Evolutionary conservation across 2,113 vertebrate genomes (phyloP), one percentile per base, ranked within the genome.

Genomic region (Capra hircus): DNA sequence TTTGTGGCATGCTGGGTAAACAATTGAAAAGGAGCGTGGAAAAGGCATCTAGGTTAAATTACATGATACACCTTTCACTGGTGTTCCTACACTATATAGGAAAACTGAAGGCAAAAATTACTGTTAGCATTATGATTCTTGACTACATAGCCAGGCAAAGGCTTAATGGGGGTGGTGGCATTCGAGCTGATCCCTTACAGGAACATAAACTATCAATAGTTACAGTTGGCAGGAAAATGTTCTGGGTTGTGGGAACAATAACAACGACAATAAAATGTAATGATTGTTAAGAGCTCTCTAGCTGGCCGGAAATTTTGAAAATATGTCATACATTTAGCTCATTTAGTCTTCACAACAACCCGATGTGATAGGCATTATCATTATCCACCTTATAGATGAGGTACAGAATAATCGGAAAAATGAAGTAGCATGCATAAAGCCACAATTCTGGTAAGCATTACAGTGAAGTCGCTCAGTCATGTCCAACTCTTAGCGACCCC

Each of bases 31-130:
- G 2, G 28, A 94, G 28, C 84, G 13, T 10, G 19, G 28, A 59
- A 93, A 97, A 93, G 3, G 13, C 50, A 85, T 62, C 23, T 88
- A 93, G 33, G 36, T 93, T 95, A 93, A 97, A 93, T 93, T 33
- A 60, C 15, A 88, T 84, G 77, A 25, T 88, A 83, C 33, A 27
- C 28, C 30, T 96, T 93, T 7, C 74, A 95, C n/a, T 77, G 8
- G n/a, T 23, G 33, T 53, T 90, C 67, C 48, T 19, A 57, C 21
- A 36, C 3, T 40, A 40, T 27, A 27, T 11, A 60, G 33, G 33
- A 71, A 9, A 96, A 93, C 12, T 48, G 12, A 59, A 77, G 43
- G 23, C 52, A 96, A 87, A 95, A 84, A 84, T 15, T 57, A 57
- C 27, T 40, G 21, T 71, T 53, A 88, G 19, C 55, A 5, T 28